Base-by-base conservation (phyloP, 2,888 invertebrate genomes). In the Nomada goodeniana region DNA sequence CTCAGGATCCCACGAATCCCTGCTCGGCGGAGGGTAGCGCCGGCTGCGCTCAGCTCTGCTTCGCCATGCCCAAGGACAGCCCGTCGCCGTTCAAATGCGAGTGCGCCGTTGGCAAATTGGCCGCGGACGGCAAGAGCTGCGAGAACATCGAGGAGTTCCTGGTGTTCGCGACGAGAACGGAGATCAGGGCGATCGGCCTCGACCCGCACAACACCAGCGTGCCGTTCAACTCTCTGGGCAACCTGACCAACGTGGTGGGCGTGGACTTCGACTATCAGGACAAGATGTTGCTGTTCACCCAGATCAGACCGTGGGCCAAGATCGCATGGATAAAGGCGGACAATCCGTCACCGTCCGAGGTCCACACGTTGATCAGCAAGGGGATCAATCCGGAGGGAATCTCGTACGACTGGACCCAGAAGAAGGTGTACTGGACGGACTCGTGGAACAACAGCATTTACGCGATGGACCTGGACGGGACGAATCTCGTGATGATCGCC, bases 351-450 rank as follows among this genome's bases (percentile, higher is more conserved):
- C 93, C 94, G 2, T 93, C 94, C 5, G 95, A 95, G 67, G 96
- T 96, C 7, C 96, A 96, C 63, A 96, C 96, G 74, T 96, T 98
- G 1, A 95, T 97, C 50, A 96, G 94, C 87, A 96, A 96, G 91
- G 97, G 97, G 29, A 98, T 98, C 73, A 98, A 98, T 94, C 98
- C 98, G 0, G 98, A 98, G 93, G 98, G 98, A 5, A 97, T 98
- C 83, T 98, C 98, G 0, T 98, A 98, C 92, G 99, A 99, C 92
- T 99, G 99, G 99, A 98, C 99, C 0, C 98, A 98, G 88, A 97
- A 98, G 92, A 99, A 99, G 93, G 96, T 99, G 53, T 99, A 99
- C 93, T 99, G 99, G 98, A 98, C 99, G 0, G 99, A 99, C 91
- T 98, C 98, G 44, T 97, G 97, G 0, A 98, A 98, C 89, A 98